Percentiles rank a stretch among this genome's conserved stretches.
phyloP scores from a whole-genome alignment of 2,888 invertebrate genomes.

The Cerastoderma edule region DNA sequence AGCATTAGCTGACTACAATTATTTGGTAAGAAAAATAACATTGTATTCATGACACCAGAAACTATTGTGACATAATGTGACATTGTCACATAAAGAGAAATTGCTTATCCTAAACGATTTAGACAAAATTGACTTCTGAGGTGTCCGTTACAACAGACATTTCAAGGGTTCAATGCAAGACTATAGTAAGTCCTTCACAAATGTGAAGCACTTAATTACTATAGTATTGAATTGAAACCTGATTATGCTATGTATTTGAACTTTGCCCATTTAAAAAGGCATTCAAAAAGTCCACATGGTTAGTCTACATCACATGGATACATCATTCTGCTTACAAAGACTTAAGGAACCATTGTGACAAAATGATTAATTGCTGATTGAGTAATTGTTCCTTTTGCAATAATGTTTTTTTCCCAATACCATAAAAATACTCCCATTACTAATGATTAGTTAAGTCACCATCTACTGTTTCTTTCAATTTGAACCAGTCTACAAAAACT shows the following conservation, averaged over 20 bases:
- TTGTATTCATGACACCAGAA: no score
- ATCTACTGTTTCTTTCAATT: not conserved
- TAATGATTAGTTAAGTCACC: no score
- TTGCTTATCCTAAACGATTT: not conserved
- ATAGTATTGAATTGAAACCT: no score
- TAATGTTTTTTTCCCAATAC: not conserved
- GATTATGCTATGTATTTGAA: no score
- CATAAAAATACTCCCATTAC: not conserved
- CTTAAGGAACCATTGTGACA: constrained; percentile 1
- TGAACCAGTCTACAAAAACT: no score
- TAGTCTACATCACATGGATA: not conserved
- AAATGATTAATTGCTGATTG: not conserved
- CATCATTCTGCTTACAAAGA: not conserved
- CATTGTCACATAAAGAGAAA: not conserved
- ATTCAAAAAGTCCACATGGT: not conserved
- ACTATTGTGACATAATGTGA: no score
- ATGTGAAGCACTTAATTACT: no score
- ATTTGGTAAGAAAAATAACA: not conserved
- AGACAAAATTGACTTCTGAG: not conserved
- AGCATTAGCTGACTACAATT: no score
- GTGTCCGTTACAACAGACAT: not conserved
- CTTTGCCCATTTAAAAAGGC: not conserved
- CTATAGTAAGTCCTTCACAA: no score
- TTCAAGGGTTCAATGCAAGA: no score
- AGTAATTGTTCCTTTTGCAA: not conserved